Evolutionary conservation across 2,888 invertebrate genomes (phyloP), one percentile per base, ranked within the genome.

Genomic region (Pseudeuparius sepicola): DNA sequence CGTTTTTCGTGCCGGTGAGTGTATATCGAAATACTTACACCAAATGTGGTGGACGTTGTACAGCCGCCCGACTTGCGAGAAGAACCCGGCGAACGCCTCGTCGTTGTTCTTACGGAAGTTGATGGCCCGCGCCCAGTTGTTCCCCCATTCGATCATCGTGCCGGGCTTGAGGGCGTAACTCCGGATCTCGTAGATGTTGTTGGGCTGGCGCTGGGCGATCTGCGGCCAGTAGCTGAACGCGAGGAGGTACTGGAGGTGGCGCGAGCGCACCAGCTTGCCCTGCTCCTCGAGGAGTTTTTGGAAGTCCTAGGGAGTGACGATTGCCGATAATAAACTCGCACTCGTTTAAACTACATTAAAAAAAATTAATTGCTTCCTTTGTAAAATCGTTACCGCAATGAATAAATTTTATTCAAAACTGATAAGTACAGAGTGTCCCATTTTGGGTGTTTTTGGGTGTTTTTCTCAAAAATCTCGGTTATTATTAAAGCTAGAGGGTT

Each of bases 61-160:
- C 24, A 96, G 75, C 39, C 92, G 74, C 14, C 97, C 97, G 48
- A 98, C 82, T 67, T 98, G 97, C 17, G 96, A 92, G 67, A 98
- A 98, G 65, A 93, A 93, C 18, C 94, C 98, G 42, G 89, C 94
- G 57, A 94, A 97, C 1, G 97, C 87, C 60, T 96, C 96, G 55
- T 93, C 83, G 57, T 90, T 87, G 51, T 87, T 79, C 52, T 83
- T 78, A 14, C 97, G 74, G 63, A 80, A 86, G 51, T 86, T 84
- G 34, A 96, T 87, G 3, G 93, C 96, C 51, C 90, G 73, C 1
- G 93, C 93, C 96, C 97, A 98, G 62, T 96, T 94, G 64, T 97
- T 97, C 36, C 94, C 97, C 97, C 97, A 98, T 65, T 97, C 97
- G 49, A 97, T 96, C 96, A 97, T 96, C 1, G 96, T 96, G 31